Evolutionary conservation across 2,113 vertebrate genomes (phyloP).

Genomic region (Pluvianellus socialis): DNA sequence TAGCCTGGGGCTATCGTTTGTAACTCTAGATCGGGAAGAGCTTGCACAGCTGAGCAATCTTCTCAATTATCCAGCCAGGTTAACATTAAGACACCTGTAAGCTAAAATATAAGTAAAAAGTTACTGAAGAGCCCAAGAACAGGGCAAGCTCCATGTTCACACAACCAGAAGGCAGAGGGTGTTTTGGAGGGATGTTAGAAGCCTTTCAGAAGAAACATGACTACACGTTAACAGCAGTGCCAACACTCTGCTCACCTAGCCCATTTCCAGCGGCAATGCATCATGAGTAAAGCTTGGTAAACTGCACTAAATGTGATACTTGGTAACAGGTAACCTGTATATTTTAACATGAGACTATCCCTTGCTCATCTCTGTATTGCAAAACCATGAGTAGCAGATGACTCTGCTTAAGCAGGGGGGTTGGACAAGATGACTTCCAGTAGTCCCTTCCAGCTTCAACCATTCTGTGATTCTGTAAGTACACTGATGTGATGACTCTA

Average conservation of each 20-base stretch:
- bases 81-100: background rate
- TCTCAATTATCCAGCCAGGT: background rate
- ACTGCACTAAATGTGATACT: background rate
- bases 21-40: background rate
- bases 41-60: background rate
- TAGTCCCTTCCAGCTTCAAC: background rate
- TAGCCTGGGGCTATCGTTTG: background rate
- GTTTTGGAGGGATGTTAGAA: background rate
- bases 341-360: background rate
- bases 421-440: background rate
- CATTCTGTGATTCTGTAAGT: background rate
- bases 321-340: background rate
- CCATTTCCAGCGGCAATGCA: background rate
- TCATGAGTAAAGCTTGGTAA: background rate
- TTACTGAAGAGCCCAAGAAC: background rate
- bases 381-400: background rate
- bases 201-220: background rate
- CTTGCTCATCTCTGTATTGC: background rate
- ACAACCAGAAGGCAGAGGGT: accelerated
- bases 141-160: background rate
- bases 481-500: background rate
- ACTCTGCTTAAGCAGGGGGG: background rate
- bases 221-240: background rate
- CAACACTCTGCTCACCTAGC: background rate
- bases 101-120: background rate